A percentile compares a stretch with the other conserved stretches of the same genome.
These are phyloP conservation scores for Cydia pomonella DNA, from an alignment of 1,140 invertebrate species.

Conservation along the genomic window DNA sequence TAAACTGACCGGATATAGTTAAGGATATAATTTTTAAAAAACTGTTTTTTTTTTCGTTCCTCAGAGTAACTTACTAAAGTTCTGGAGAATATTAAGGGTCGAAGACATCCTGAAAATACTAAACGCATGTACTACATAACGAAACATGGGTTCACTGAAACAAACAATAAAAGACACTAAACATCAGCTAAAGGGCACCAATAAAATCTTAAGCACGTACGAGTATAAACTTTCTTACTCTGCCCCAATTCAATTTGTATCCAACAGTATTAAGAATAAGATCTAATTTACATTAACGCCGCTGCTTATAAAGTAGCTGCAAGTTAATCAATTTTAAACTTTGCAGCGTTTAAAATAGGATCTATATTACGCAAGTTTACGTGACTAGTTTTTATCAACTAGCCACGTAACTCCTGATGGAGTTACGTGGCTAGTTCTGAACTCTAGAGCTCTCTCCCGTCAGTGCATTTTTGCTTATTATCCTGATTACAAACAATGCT, in stretches of 20 bases:
- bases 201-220: conserved; percentile 12
- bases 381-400: conserved; percentile 21
- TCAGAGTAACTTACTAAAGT: too few species aligned
- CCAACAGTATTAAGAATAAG: not conserved
- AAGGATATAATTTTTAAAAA: too few species aligned
- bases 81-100: not conserved
- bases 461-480: conserved; percentile 23
- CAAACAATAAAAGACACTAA: conserved; percentile 21
- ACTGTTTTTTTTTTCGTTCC: too few species aligned
- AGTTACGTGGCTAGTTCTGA: not conserved
- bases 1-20: too few species aligned
- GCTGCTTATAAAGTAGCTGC: not conserved
- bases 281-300: conserved; percentile 14
- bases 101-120: not conserved
- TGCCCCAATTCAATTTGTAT: not conserved
- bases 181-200: conserved; percentile 15
- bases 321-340: conserved; percentile 22
- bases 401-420: not conserved
- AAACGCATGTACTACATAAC: not conserved
- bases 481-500: not conserved
- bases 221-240: conserved; percentile 11
- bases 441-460: not conserved
- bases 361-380: not conserved
- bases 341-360: conserved; percentile 6
- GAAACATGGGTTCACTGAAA: conserved; percentile 20